Evolutionary conservation across 1,140 invertebrate genomes (phyloP), one percentile per base, ranked within the genome.

Genomic region (Hylaeus anthracinus): DNA sequence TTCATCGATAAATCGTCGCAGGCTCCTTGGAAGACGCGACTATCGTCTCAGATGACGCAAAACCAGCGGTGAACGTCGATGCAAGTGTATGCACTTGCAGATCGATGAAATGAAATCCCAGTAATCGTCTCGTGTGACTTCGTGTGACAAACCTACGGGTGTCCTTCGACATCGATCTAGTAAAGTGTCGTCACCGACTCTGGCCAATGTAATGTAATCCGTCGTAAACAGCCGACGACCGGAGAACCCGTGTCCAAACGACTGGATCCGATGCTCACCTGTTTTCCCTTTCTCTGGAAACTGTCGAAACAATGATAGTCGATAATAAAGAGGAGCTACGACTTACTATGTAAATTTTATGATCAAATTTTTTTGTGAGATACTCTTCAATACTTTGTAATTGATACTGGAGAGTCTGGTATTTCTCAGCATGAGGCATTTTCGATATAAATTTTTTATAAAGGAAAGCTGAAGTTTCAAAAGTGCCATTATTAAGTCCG

Each of bases 131-230:
- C 73, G 81, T 8, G 67, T 43, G 39, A 83, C 70, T 61, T 64
- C 81, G 70, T 48, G 15, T 55, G 72, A 71, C 79, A 86, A 86
- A 86, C 72, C 75, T 79, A 86, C 85, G 81, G 51, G 10, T 41
- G 85, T 86, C 84, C 85, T 86, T 86, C 84, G 76, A 74, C 43
- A 76, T 82, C 73, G 79, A 82, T 86, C 83, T 63, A 72, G 79
- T 67, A 81, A 66, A 43, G 60, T 53, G 53, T 69, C 51, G 48
- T 63, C 63, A 53, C 65, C 71, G 51, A 43, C 69, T 82, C 48
- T 65, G 51, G n/a, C 64, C 63, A 65, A 55, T 39, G 81, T 76
- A 86, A 86, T 41, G 73, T 51, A 76, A 86, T 79, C 53, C 63
- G 51, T 56, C n/a, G 83, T 86, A 79, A 82, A 82, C 72, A 64